Evolutionary conservation across 2,888 invertebrate genomes (phyloP), one percentile per base, ranked within the genome.

Genomic region (Hemithea aestivaria): DNA sequence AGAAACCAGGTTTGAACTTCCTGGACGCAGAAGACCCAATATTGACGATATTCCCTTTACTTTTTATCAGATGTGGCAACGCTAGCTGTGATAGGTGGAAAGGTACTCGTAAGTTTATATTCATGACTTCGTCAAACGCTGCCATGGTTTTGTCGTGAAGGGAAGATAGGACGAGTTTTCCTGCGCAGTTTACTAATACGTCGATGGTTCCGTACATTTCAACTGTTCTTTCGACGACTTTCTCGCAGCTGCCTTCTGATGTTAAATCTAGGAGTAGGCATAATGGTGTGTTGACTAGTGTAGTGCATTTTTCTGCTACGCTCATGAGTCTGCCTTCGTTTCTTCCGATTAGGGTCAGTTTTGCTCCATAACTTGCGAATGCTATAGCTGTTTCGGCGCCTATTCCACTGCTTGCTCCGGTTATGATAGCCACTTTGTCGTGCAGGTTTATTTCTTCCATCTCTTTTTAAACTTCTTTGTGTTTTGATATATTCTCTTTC

Each of bases 401-500:
- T 9, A 75, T 69, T 0, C 71, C 74, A 0, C 72, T 73, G 45
- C 74, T 74, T 0, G 73, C 73, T 0, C 74, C 73, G 3, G 74
- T 74, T 28, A 74, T 53, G 8, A 75, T 72, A 5, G 66, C 68
- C 1, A 73, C 70, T 62, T 74, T 74, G 6, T 60, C 59, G 23
- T 34, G 49, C 10, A 73, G 65, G 28, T 68, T 50, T 10, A 74
- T 53, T 27, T 45, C 45, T 6, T 66, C 58, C 70, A 68, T 66
- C 21, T 4, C 27, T 32, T 34, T 6, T 35, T 2, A 21, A 21
- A n/a, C 7, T 20, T 26, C 9, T 20, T 11, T 6, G 9, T 6
- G 21, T 8, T 8, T 8, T 10, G n/a, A 24, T 24, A 45, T 38
- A 20, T 7, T 27, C 7, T 9, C 22, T 7, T 20, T 29, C 16